phyloP scores from a whole-genome alignment of 2,888 invertebrate genomes.

The Helicoverpa assulta region DNA sequence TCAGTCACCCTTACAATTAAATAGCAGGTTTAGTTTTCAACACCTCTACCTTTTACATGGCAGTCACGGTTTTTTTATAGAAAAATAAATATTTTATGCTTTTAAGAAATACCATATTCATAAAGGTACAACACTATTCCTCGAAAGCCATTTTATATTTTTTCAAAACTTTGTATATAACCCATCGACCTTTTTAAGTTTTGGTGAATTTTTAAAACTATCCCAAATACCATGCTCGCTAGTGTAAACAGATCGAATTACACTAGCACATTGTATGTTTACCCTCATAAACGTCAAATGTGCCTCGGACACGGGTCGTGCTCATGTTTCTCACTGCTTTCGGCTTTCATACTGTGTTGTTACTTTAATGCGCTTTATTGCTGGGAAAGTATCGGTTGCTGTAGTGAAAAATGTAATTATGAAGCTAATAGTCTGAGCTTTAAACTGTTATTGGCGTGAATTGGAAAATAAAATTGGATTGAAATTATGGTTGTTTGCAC shows the following conservation, averaged over 20 bases:
- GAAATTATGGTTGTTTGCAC: background rate
- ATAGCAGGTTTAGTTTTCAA: too few species aligned
- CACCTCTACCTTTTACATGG: too few species aligned
- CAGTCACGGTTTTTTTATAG: too few species aligned
- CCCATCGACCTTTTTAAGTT: too few species aligned
- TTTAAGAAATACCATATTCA: too few species aligned
- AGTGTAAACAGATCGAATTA: conserved; percentile 80
- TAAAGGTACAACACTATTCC: too few species aligned
- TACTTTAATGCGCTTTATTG: conserved; percentile 55
- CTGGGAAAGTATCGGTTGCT: conserved; percentile 37
- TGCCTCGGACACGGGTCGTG: conserved; percentile 79
- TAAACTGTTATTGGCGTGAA: background rate
- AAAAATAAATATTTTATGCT: too few species aligned
- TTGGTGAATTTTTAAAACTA: too few species aligned
- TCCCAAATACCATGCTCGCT: background rate
- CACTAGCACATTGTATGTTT: conserved; percentile 74
- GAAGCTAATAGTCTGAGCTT: background rate
- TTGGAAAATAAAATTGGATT: background rate
- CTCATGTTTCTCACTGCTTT: conserved; percentile 78
- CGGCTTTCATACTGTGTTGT: conserved; percentile 75
- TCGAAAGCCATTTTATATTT: too few species aligned
- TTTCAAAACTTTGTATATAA: too few species aligned
- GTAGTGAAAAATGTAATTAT: conserved; percentile 59
- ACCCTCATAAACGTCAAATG: conserved; percentile 88
- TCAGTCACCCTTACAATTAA: too few species aligned